Conservation (phyloP, 2,113 vertebrate species). For the Synodontis membranacea region DNA sequence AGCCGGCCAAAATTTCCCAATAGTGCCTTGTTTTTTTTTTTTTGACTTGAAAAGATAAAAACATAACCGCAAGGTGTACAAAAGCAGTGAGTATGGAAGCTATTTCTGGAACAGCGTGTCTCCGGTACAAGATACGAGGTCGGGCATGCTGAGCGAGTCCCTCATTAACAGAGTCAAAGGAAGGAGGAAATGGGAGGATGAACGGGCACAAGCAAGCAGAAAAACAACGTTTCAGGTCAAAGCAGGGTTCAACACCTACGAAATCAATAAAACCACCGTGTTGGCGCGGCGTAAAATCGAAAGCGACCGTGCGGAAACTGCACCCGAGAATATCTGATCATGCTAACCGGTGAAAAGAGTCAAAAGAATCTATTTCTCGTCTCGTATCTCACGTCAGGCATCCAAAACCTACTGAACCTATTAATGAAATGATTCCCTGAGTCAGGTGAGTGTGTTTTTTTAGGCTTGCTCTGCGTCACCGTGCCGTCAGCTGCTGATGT, state of each 20-base stretch:
- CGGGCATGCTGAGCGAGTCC: neutral
- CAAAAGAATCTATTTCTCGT: neutral
- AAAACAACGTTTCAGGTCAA: neutral
- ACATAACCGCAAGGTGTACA: neutral
- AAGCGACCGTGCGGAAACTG: neutral
- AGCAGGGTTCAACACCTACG: neutral
- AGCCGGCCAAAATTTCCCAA: neutral
- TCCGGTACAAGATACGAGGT: conserved; percentile 14
- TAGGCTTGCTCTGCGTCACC: neutral
- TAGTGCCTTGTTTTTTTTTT: neutral
- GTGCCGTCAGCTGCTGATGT: neutral
- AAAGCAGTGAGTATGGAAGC: neutral
- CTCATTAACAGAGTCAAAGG: conserved; percentile 14
- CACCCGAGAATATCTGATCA: neutral
- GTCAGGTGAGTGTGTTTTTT: neutral
- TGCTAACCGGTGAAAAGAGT: neutral
- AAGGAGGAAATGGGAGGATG: neutral
- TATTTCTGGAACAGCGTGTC: neutral
- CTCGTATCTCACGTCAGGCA: neutral
- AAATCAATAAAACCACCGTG: neutral
- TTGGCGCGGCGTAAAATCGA: neutral
- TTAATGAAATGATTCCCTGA: neutral
- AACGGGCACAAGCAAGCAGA: neutral
- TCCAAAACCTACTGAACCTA: neutral
- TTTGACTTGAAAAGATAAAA: neutral